These are phyloP conservation scores for Passer domesticus DNA, from an alignment of 2,113 vertebrate species.

Conservation along the genomic window DNA sequence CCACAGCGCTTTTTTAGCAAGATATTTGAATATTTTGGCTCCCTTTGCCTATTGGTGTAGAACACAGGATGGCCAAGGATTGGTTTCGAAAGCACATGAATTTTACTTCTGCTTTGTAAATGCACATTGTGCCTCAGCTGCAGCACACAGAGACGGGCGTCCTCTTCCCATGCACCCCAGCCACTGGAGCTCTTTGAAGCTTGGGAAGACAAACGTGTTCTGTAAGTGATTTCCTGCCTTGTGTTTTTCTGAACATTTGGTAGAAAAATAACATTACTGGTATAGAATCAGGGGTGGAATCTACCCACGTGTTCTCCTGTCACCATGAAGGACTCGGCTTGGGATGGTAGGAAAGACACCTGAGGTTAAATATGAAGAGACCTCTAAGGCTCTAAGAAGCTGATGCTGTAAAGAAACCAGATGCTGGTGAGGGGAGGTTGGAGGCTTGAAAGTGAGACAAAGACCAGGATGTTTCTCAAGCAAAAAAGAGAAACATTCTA, in stretches of 20 bases:
- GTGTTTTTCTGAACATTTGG: neutral
- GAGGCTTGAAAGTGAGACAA: neutral
- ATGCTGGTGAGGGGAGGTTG: neutral
- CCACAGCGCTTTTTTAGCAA: neutral
- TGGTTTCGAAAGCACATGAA: neutral
- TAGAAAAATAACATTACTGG: neutral
- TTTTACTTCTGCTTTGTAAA: slow-evolving; percentile 50
- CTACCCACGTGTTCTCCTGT: neutral
- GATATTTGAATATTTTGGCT: slow-evolving; percentile 32
- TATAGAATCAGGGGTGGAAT: neutral
- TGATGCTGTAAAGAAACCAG: neutral
- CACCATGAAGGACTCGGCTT: neutral
- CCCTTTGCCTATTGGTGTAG: neutral
- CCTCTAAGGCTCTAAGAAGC: neutral
- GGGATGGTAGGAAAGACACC: neutral
- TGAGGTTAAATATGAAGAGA: neutral
- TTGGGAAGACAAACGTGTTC: neutral
- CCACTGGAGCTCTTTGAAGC: neutral
- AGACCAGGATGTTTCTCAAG: neutral
- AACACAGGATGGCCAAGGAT: neutral
- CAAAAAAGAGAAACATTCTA: neutral
- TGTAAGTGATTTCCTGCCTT: slow-evolving; percentile 14
- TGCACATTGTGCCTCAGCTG: neutral
- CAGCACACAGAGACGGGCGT: neutral
- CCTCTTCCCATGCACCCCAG: neutral